phyloP scores from a whole-genome alignment of 2,888 invertebrate genomes.

The Tiphia femorata region DNA sequence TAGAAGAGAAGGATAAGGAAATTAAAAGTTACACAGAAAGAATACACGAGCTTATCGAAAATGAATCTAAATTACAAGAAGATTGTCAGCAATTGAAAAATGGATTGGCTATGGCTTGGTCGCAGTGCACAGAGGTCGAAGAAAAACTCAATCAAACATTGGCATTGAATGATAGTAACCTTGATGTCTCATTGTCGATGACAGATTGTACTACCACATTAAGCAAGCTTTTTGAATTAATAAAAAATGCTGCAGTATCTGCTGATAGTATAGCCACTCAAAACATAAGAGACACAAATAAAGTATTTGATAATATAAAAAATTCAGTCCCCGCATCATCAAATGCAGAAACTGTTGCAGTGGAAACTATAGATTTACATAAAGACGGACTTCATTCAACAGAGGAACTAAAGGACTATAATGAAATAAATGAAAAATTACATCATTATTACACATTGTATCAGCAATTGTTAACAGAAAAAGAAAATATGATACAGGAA shows the following conservation, averaged over 20 bases:
- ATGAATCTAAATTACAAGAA: conserved; percentile 43
- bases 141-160: conserved; percentile 56
- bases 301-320: background rate
- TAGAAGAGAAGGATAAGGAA: conserved; percentile 49
- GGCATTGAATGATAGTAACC: conserved; percentile 42
- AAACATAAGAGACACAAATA: background rate
- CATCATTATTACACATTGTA: conserved; percentile 27
- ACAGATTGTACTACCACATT: conserved; percentile 15
- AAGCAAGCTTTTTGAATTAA: conserved; percentile 7
- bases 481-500: conserved; percentile 37
- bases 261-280: conserved; percentile 11
- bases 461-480: conserved; percentile 40
- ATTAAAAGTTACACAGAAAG: conserved; percentile 38
- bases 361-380: conserved; percentile 19
- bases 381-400: conserved; percentile 38
- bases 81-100: conserved; percentile 56
- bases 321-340: background rate
- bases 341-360: conserved; percentile 1
- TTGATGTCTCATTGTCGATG: conserved; percentile 32
- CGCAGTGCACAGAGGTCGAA: conserved; percentile 61
- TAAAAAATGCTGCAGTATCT: conserved; percentile 5
- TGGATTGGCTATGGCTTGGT: conserved; percentile 60
- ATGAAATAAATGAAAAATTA: conserved; percentile 48
- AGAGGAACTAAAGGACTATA: conserved; percentile 41
- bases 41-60: conserved; percentile 44